phyloP scores from a whole-genome alignment of 1,140 invertebrate species.

The Chironomus tepperi region DNA sequence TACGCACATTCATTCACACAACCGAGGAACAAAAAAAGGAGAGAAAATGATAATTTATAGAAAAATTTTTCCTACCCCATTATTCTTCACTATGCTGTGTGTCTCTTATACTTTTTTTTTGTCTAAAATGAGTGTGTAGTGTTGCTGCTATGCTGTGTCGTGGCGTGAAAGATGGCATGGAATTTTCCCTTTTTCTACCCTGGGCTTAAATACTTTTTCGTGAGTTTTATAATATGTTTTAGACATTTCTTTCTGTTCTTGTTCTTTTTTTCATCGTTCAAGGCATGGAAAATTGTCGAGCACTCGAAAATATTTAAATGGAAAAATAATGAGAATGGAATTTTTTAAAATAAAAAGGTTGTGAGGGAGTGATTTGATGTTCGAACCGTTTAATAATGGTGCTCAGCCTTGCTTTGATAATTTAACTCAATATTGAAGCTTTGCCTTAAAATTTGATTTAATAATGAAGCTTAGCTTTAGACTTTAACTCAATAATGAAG shows the following conservation, averaged over 20 bases:
- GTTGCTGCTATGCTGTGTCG: neutral
- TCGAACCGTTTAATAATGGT: too few species aligned
- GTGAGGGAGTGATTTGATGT: too few species aligned
- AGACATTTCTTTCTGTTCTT: neutral
- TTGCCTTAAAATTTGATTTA: too few species aligned
- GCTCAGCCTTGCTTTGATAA: too few species aligned
- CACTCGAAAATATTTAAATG: neutral
- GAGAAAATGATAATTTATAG: constrained; percentile 1
- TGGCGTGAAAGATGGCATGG: constrained; percentile 11
- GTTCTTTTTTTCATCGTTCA: too few species aligned
- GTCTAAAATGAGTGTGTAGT: too few species aligned
- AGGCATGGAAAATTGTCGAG: neutral
- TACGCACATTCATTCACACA: neutral
- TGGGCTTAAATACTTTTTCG: constrained; percentile 12
- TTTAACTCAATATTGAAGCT: too few species aligned
- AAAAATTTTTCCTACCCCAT: neutral
- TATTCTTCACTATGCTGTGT: neutral
- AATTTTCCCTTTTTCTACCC: neutral
- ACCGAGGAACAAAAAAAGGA: neutral
- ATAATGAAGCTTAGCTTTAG: too few species aligned
- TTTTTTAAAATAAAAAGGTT: neutral
- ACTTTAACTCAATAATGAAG: too few species aligned
- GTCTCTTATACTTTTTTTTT: too few species aligned
- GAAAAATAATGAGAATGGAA: neutral
- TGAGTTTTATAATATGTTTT: constrained; percentile 9